These are phyloP conservation scores for Gadopsis bispinosus DNA, from an alignment of 2,797 vertebrate genomes.

Conservation along the genomic window DNA sequence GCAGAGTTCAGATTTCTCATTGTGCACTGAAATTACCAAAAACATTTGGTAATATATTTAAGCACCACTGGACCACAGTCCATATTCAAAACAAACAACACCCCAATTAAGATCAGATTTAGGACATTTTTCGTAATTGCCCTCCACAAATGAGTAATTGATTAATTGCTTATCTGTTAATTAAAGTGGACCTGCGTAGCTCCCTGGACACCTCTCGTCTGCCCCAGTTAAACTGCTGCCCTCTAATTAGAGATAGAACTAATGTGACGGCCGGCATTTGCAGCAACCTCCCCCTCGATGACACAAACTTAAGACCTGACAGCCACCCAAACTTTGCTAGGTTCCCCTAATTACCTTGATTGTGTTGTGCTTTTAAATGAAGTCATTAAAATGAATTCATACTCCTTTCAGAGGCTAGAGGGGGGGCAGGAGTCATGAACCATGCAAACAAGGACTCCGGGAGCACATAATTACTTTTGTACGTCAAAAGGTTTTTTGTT, in stretches of 20 bases:
- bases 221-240: slow-evolving; percentile 60
- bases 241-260: slow-evolving; percentile 62
- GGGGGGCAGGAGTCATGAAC: slow-evolving; percentile 50
- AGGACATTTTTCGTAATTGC: slow-evolving; percentile 54
- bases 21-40: slow-evolving; percentile 42
- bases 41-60: slow-evolving; percentile 7
- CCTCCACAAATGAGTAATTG: slow-evolving; percentile 68
- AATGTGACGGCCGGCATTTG: slow-evolving; percentile 34
- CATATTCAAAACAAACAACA: slow-evolving; percentile 36
- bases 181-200: slow-evolving; percentile 62
- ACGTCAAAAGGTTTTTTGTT: slow-evolving; percentile 55
- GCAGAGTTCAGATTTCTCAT: slow-evolving; percentile 28
- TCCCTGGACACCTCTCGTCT: slow-evolving; percentile 53
- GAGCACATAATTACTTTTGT: slow-evolving; percentile 68
- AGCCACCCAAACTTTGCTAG: slow-evolving; percentile 54
- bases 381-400: slow-evolving; percentile 66
- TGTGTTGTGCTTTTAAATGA: slow-evolving; percentile 74
- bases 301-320: slow-evolving; percentile 49
- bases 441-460: slow-evolving; percentile 57
- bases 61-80: slow-evolving; percentile 14
- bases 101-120: slow-evolving; percentile 51
- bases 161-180: slow-evolving; percentile 74
- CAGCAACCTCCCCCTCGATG: slow-evolving; percentile 32
- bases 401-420: slow-evolving; percentile 21
- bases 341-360: slow-evolving; percentile 67